A percentile compares a stretch with the other conserved stretches of the same genome.
These are phyloP conservation scores for Lasiommata megera DNA, from an alignment of 2,888 invertebrate species.

Conservation along the genomic window DNA sequence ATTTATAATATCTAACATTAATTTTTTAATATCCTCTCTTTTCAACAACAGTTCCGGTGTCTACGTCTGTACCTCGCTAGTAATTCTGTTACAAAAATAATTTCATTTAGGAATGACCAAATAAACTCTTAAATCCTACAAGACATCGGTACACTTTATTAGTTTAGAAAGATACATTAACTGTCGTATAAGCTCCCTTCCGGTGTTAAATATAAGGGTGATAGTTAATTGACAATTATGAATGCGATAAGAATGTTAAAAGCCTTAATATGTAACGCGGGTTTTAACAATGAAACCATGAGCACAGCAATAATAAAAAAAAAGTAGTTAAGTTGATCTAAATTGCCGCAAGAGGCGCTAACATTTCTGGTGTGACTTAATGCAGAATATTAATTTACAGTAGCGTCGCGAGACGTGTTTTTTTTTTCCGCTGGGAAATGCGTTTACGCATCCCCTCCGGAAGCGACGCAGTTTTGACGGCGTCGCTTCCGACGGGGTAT, in stretches of 20 bases:
- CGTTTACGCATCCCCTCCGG: too few relatives aligned
- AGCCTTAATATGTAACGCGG: not conserved
- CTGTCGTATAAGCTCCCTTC: constrained; percentile 25
- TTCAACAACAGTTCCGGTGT: constrained; percentile 54
- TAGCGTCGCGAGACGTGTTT: too few relatives aligned
- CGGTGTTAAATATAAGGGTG: constrained; percentile 20
- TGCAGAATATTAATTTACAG: too few relatives aligned
- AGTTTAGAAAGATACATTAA: constrained; percentile 21
- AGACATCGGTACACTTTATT: constrained; percentile 37
- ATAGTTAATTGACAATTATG: constrained; percentile 32
- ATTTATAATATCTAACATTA: constrained; percentile 59
- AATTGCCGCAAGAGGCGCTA: too few relatives aligned
- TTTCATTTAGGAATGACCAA: constrained; percentile 53
- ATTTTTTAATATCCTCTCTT: constrained; percentile 41
- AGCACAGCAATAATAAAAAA: too few relatives aligned
- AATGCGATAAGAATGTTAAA: constrained; percentile 16
- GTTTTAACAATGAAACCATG: not conserved
- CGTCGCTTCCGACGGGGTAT: too few relatives aligned
- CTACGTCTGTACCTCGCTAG: constrained; percentile 43
- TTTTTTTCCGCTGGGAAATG: too few relatives aligned
- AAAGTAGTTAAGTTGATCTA: too few relatives aligned
- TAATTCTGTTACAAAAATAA: constrained; percentile 71
- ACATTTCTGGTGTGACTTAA: too few relatives aligned
- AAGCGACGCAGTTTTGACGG: too few relatives aligned
- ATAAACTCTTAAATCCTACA: constrained; percentile 41